Base-by-base conservation (phyloP, 37 sponge, comb jelly and placozoan genomes). In the Aplysina aerophoba region DNA sequence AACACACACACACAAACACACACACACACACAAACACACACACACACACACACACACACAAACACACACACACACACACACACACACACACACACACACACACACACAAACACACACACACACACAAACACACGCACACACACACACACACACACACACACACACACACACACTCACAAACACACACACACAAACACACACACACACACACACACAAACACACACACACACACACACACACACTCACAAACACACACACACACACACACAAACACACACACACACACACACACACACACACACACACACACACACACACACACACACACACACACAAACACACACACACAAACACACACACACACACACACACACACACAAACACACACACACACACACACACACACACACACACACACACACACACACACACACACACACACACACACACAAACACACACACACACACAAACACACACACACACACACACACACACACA, bases 21-120 rank as follows among this genome's bases (percentile, higher is more conserved):
- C 87, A 86, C 79, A 86, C 69, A 65, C 69, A 86, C 80, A 85
- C 74, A 71, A 59, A 73, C 75, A 74, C 85, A 73, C 77, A 85
- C 60, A 15, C 57, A 24, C 58, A 50, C 50, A 60, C 63, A 60
- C 38, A 44, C 79, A 54, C 79, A 78, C 79, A 78, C 79, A 78
- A n/a, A 78, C 79, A 78, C 79, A 78, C 79, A 78, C 79, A 54
- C 71, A 69, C 63, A 44, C 50, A 44, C 50, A 8, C 50, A 44
- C 50, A 44, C 50, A 44, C 50, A 44, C 50, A 30, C 34, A 30
- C 34, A 16, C 66, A 65, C 66, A 65, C 66, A 65, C 66, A 65
- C 66, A 65, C 66, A 65, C 66, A 65, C 66, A 65, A 25, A 65
- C 66, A 65, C 66, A 65, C 66, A 65, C 66, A 65, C 66, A 65